Evolutionary conservation across 2,888 invertebrate genomes (phyloP).

Genomic region (Rhimphoctona megacephalus): DNA sequence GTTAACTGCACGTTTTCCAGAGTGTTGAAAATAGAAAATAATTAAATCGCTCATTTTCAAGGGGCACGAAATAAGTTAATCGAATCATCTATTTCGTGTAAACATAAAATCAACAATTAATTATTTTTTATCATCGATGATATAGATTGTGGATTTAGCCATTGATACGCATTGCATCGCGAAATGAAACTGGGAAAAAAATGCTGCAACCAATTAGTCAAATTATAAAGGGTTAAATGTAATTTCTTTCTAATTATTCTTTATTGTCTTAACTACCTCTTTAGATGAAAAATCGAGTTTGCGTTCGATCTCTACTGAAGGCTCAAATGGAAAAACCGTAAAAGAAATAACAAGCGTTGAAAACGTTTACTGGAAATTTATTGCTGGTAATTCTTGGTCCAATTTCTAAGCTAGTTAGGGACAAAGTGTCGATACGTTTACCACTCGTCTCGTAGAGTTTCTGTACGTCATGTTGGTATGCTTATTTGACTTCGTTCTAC

Average conservation of each 20-base stretch:
- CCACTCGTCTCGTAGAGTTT: background rate
- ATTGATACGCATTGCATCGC: too few relatives aligned
- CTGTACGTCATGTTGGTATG: slow-evolving; percentile 29
- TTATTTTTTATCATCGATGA: background rate
- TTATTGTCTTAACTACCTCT: too few relatives aligned
- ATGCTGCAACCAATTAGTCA: too few relatives aligned
- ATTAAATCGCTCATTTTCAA: too few relatives aligned
- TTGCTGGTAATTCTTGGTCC: slow-evolving; percentile 10
- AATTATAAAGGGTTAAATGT: too few relatives aligned
- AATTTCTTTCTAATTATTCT: too few relatives aligned
- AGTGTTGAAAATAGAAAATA: slow-evolving; percentile 2
- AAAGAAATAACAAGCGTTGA: slow-evolving; percentile 32
- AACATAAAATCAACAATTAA: too few relatives aligned
- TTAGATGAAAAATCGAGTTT: background rate
- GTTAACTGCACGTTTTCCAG: slow-evolving; percentile 19
- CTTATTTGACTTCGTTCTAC: slow-evolving; percentile 30
- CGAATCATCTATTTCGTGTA: too few relatives aligned
- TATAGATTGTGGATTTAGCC: background rate
- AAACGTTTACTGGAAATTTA: slow-evolving; percentile 49
- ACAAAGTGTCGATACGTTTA: slow-evolving; percentile 41
- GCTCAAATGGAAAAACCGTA: background rate
- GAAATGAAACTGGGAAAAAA: too few relatives aligned
- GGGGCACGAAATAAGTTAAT: too few relatives aligned
- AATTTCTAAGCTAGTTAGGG: slow-evolving; percentile 41
- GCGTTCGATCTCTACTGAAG: too few relatives aligned